Evolutionary conservation across 2,797 vertebrate genomes (phyloP).

Genomic region (Propithecus deckenii): DNA sequence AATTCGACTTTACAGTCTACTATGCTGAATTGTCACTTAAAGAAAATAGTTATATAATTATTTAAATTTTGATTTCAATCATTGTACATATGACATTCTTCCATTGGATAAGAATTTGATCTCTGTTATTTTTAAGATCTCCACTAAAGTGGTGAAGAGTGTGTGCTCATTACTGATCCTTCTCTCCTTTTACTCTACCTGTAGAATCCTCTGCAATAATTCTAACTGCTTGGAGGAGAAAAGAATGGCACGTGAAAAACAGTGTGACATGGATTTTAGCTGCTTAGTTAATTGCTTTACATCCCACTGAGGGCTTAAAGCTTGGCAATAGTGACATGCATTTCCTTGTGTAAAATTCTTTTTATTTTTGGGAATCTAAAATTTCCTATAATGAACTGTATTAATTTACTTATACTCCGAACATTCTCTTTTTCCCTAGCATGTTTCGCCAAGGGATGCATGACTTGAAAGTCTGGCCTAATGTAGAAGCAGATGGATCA

Average conservation of each 20-base stretch:
- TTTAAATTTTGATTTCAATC: not conserved
- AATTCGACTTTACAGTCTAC: not conserved
- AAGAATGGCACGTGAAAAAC: slow-evolving; percentile 1
- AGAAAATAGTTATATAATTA: not conserved
- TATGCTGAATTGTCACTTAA: not conserved
- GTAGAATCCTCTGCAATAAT: not conserved
- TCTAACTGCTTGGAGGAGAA: not conserved
- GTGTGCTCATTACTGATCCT: not conserved
- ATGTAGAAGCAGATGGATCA: slow-evolving; percentile 94
- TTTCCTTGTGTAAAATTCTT: slow-evolving; percentile 55
- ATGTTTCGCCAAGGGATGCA: slow-evolving; percentile 99
- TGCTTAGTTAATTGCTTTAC: slow-evolving; percentile 51
- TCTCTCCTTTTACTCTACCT: not conserved
- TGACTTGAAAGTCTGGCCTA: slow-evolving; percentile 98
- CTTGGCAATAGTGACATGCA: not conserved
- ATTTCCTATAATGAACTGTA: slow-evolving; percentile 54
- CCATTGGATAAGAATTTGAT: not conserved
- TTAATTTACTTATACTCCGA: slow-evolving; percentile 19
- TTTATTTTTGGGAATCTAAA: slow-evolving; percentile 47
- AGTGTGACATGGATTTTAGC: not conserved
- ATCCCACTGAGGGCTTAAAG: not conserved
- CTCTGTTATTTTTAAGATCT: not conserved
- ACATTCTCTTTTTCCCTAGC: slow-evolving; percentile 79
- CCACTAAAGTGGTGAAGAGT: not conserved
- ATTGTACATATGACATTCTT: not conserved